phyloP scores from a whole-genome alignment of 2,888 invertebrate species.

The Therioaphis trifolii region DNA sequence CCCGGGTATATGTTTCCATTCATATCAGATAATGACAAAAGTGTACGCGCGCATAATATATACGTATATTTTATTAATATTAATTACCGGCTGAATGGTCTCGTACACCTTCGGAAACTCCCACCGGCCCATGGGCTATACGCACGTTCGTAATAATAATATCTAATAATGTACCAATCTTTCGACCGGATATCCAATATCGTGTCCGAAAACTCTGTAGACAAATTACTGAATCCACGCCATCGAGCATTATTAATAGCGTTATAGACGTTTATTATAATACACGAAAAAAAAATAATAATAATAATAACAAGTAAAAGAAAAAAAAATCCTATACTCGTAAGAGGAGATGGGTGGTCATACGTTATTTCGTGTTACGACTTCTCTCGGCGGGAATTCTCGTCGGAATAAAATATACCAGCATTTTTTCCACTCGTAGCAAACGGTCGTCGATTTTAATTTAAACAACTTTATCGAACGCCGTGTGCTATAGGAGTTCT shows the following conservation, averaged over 20 bases:
- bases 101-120: slow-evolving; percentile 46
- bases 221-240: slow-evolving; percentile 19
- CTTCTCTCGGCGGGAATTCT: background rate
- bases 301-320: no score
- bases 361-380: background rate
- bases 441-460: slow-evolving; percentile 23
- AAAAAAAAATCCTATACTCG: background rate
- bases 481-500: background rate
- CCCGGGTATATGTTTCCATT: slow-evolving; percentile 28
- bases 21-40: slow-evolving; percentile 57
- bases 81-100: slow-evolving; percentile 48
- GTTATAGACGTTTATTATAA: slow-evolving; percentile 20
- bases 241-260: slow-evolving; percentile 11
- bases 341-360: slow-evolving; percentile 39
- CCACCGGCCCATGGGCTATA: slow-evolving; percentile 38
- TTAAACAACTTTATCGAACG: slow-evolving; percentile 27
- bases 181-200: slow-evolving; percentile 51
- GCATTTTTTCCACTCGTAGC: background rate
- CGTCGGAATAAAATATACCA: background rate
- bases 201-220: slow-evolving; percentile 37
- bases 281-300: background rate
- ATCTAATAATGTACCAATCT: slow-evolving; percentile 35
- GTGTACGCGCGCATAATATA: background rate
- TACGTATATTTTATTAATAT: slow-evolving; percentile 50
- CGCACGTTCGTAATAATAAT: slow-evolving; percentile 16